Percentiles rank a stretch among this genome's conserved stretches.
phyloP scores from a whole-genome alignment of 2,888 invertebrate genomes.

The Troides oblongomaculatus region DNA sequence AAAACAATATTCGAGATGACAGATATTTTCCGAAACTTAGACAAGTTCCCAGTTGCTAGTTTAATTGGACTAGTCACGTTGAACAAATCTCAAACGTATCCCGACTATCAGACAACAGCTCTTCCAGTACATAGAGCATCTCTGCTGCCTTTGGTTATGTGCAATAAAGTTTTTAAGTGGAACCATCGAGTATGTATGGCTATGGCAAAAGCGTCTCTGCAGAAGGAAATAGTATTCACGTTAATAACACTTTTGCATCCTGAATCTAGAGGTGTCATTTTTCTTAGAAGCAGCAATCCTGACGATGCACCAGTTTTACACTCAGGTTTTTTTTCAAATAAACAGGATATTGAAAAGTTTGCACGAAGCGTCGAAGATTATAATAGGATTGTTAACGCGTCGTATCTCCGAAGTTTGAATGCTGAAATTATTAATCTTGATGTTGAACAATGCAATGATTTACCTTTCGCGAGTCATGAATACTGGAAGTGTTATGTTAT shows the following conservation, averaged over 20 bases:
- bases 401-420: conserved; percentile 36
- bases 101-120: conserved; percentile 51
- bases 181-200: conserved; percentile 42
- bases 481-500: conserved; percentile 58
- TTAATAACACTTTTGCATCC: conserved; percentile 47
- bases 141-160: conserved; percentile 41
- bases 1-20: conserved; percentile 38
- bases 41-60: conserved; percentile 44
- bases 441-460: conserved; percentile 43
- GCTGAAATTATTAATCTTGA: conserved; percentile 40
- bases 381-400: conserved; percentile 37
- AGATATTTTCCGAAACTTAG: conserved; percentile 38
- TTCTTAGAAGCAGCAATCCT: conserved; percentile 42
- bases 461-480: conserved; percentile 44
- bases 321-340: conserved; percentile 44
- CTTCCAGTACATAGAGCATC: conserved; percentile 41
- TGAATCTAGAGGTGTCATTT: conserved; percentile 50
- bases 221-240: conserved; percentile 36
- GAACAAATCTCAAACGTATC: conserved; percentile 46
- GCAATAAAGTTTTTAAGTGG: conserved; percentile 40
- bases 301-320: conserved; percentile 44
- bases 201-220: conserved; percentile 37
- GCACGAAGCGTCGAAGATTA: conserved; percentile 40
- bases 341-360: conserved; percentile 41
- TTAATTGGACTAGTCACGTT: conserved; percentile 50